Percentiles rank a stretch among this genome's conserved stretches.
These are phyloP conservation scores for Dromaius novaehollandiae DNA, from an alignment of 2,113 vertebrate species.

Conservation along the genomic window DNA sequence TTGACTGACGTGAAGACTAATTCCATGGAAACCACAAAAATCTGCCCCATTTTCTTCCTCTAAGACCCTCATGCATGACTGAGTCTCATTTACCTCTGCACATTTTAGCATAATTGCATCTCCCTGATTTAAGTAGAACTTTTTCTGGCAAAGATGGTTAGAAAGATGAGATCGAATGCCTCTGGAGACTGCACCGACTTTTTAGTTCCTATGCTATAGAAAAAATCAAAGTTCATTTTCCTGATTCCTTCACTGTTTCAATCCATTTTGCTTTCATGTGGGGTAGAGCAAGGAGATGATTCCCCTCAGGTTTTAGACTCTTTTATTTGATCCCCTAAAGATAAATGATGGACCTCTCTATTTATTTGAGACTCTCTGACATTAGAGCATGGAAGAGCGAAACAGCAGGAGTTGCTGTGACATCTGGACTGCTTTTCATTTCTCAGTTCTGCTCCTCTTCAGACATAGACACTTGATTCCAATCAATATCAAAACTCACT, in stretches of 20 bases:
- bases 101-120: constrained; percentile 30
- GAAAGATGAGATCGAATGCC: not conserved
- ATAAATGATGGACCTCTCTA: not conserved
- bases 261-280: not conserved
- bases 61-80: constrained; percentile 37
- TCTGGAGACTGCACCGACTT: not conserved
- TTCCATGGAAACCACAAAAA: constrained; percentile 24
- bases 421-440: not conserved
- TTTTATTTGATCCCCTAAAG: not conserved
- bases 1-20: constrained; percentile 33
- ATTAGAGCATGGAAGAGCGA: not conserved
- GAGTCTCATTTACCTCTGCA: constrained; percentile 41
- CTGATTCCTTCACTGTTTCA: not conserved
- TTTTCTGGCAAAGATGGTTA: not conserved
- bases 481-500: not conserved
- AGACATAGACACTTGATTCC: not conserved
- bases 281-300: not conserved
- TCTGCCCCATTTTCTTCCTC: not conserved
- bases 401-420: not conserved
- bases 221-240: not conserved
- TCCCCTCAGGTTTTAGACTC: not conserved
- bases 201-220: not conserved
- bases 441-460: not conserved
- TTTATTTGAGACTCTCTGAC: not conserved
- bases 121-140: not conserved